These are phyloP conservation scores for Chloroceryle aenea DNA, from an alignment of 2,113 vertebrate species.

Conservation along the genomic window DNA sequence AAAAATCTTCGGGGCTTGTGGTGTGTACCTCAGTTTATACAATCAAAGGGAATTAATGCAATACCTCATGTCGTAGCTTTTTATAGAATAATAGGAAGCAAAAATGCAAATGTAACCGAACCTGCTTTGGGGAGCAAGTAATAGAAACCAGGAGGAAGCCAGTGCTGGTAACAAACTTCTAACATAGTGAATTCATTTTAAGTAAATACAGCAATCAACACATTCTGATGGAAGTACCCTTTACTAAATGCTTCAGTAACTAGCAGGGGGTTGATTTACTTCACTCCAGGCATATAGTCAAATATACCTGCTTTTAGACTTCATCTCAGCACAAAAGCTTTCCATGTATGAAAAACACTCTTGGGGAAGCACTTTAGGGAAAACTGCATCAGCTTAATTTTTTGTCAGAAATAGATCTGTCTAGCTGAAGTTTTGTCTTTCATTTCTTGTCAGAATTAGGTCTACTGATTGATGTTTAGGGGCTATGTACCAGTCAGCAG, in stretches of 20 bases:
- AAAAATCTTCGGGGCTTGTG: not conserved
- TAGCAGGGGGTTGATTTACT: not conserved
- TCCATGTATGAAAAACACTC: not conserved
- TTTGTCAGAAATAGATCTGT: not conserved
- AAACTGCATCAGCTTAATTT: not conserved
- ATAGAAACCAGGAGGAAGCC: not conserved
- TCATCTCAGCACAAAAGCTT: not conserved
- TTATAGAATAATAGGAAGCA: not conserved
- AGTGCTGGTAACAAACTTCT: not conserved
- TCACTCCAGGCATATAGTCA: not conserved
- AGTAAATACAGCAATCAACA: not conserved
- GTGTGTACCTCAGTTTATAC: not conserved
- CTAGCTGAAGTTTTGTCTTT: not conserved
- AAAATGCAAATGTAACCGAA: not conserved
- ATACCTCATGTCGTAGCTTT: not conserved
- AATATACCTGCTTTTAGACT: not conserved
- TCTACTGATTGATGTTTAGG: not conserved
- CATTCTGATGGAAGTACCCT: not conserved
- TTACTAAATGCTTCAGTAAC: not conserved
- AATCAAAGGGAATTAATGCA: not conserved
- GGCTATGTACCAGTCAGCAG: not conserved
- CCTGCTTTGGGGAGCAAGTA: accelerated
- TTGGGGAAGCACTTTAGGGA: not conserved
- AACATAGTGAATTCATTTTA: accelerated
- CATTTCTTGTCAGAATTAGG: not conserved